Percentiles rank a stretch among this genome's conserved stretches.
Conservation (phyloP, 2,888 invertebrate genomes). For the Acleris cristana region DNA sequence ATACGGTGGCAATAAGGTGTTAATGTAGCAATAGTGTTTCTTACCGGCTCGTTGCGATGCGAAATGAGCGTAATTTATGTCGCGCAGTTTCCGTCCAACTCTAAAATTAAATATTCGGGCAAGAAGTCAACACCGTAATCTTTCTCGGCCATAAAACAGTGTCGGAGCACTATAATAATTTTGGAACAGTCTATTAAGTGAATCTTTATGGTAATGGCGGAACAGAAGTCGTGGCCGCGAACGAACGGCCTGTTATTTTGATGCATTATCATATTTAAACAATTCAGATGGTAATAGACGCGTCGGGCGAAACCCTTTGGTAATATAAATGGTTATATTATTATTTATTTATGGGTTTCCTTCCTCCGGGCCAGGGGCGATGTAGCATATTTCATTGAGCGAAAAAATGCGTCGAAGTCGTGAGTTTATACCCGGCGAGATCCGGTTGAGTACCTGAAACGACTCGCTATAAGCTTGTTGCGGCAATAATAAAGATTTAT, state of each 20-base stretch:
- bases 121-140: constrained; percentile 68
- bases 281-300: constrained; percentile 84
- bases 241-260: constrained; percentile 80
- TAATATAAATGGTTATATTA: constrained; percentile 84
- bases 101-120: constrained; percentile 58
- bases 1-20: constrained; percentile 46
- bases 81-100: constrained; percentile 53
- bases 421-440: constrained; percentile 76
- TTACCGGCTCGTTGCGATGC: constrained; percentile 32
- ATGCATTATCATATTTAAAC: constrained; percentile 84
- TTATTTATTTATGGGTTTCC: constrained; percentile 84
- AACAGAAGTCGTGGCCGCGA: constrained; percentile 81
- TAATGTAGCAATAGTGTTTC: constrained; percentile 42
- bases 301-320: constrained; percentile 83
- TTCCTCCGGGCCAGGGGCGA: constrained; percentile 78
- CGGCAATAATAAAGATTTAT: constrained; percentile 84
- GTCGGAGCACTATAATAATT: constrained; percentile 78
- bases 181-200: constrained; percentile 82
- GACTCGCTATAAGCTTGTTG: constrained; percentile 81
- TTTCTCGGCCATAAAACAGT: constrained; percentile 68
- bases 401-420: constrained; percentile 81
- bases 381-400: constrained; percentile 81
- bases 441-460: constrained; percentile 82
- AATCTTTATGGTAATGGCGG: constrained; percentile 81
- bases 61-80: constrained; percentile 48